A percentile compares a stretch with the other conserved stretches of the same genome.
Conservation (phyloP, 2,113 vertebrate species). For the Halcyon malimbica region DNA sequence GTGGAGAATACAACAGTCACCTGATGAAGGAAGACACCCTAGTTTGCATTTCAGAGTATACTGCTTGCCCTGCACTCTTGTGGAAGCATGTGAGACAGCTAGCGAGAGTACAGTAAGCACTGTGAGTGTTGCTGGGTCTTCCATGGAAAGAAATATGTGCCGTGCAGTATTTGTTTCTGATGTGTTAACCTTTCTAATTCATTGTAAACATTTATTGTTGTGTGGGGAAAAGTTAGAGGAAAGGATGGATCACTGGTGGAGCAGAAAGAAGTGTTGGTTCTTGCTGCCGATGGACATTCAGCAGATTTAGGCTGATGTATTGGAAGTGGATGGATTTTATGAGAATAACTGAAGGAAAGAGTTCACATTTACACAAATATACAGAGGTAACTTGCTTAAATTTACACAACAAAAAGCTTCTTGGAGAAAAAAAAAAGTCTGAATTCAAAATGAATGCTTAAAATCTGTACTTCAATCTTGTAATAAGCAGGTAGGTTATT, state of each 20-base stretch:
- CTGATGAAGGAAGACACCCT: neutral
- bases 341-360: neutral
- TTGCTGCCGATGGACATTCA: neutral
- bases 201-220: neutral
- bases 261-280: neutral
- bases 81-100: neutral
- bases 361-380: neutral
- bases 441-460: neutral
- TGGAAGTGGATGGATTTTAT: neutral
- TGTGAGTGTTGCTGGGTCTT: neutral
- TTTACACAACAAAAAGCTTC: neutral
- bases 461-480: neutral
- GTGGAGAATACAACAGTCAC: neutral
- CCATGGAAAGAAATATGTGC: neutral
- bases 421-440: neutral
- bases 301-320: accelerated
- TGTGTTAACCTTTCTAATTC: neutral
- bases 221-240: neutral
- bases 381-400: neutral
- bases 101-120: neutral
- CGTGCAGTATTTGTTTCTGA: neutral
- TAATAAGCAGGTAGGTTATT: neutral
- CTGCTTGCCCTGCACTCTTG: neutral
- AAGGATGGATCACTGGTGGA: neutral
- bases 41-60: neutral